Conservation (phyloP, 1,140 invertebrate species). For the Brachionus rubens region DNA sequence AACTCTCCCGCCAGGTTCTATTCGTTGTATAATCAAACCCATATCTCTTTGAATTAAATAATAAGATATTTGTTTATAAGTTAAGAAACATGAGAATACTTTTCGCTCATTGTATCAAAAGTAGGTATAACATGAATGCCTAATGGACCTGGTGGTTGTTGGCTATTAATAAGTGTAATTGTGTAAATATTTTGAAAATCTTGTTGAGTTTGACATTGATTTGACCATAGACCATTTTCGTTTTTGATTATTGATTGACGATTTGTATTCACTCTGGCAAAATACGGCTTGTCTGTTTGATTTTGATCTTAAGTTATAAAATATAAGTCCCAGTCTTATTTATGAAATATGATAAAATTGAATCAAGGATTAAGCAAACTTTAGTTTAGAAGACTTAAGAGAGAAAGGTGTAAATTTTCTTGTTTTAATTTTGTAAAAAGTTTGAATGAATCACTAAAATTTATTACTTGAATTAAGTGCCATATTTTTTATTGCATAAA, state of each 20-base stretch:
- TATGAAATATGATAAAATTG: too few relatives aligned
- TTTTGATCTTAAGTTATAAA: background rate
- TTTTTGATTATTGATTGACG: slow-evolving; percentile 30
- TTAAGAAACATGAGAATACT: background rate
- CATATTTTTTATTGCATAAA: too few relatives aligned
- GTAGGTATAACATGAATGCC: slow-evolving; percentile 85
- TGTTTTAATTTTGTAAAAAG: too few relatives aligned
- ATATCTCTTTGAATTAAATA: slow-evolving; percentile 50
- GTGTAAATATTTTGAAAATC: slow-evolving; percentile 1
- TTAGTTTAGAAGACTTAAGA: too few relatives aligned
- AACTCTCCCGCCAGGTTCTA: slow-evolving; percentile 77
- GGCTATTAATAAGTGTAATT: background rate
- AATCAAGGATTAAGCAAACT: too few relatives aligned
- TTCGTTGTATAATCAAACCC: slow-evolving; percentile 77
- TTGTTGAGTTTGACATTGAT: background rate
- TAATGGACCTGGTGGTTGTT: slow-evolving; percentile 66
- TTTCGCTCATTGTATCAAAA: slow-evolving; percentile 66
- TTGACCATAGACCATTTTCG: slow-evolving; percentile 17
- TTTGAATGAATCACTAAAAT: too few relatives aligned
- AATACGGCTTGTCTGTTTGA: background rate
- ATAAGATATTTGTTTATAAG: background rate
- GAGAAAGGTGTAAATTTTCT: too few relatives aligned
- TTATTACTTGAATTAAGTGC: too few relatives aligned
- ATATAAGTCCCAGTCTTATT: background rate
- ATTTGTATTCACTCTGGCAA: slow-evolving; percentile 15